These are phyloP conservation scores for Erpornis zantholeuca DNA, from an alignment of 2,113 vertebrate species.

Conservation along the genomic window DNA sequence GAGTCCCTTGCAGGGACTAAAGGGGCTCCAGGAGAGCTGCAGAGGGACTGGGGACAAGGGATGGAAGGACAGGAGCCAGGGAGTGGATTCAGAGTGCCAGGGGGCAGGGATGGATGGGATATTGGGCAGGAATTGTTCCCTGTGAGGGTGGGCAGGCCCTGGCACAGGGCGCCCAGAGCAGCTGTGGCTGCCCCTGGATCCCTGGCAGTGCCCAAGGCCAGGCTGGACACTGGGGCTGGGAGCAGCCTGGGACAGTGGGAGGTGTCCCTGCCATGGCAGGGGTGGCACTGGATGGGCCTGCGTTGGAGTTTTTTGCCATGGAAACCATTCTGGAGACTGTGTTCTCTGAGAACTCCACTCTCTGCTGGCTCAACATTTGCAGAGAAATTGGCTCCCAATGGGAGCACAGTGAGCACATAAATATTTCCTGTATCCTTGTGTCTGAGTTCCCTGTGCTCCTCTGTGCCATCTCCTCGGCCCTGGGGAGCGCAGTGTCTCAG, in stretches of 20 bases:
- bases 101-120: accelerated
- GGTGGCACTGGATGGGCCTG: background rate
- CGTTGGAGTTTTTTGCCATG: background rate
- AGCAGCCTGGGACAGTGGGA: background rate
- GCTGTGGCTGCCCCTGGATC: background rate
- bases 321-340: background rate
- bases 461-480: too few species aligned
- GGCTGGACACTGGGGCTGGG: accelerated
- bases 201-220: background rate
- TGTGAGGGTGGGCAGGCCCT: background rate
- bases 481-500: background rate
- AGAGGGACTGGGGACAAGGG: too few species aligned
- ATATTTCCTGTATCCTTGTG: background rate
- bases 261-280: background rate
- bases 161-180: background rate
- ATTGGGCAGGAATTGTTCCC: background rate
- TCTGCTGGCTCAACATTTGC: background rate
- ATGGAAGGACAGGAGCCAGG: background rate
- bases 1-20: background rate
- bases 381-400: background rate
- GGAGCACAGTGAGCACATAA: background rate
- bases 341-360: background rate
- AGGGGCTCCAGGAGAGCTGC: background rate
- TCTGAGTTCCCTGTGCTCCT: background rate
- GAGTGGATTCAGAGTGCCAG: background rate